Base-by-base conservation (phyloP, 2,888 invertebrate species). In the Rhagium mordax region DNA sequence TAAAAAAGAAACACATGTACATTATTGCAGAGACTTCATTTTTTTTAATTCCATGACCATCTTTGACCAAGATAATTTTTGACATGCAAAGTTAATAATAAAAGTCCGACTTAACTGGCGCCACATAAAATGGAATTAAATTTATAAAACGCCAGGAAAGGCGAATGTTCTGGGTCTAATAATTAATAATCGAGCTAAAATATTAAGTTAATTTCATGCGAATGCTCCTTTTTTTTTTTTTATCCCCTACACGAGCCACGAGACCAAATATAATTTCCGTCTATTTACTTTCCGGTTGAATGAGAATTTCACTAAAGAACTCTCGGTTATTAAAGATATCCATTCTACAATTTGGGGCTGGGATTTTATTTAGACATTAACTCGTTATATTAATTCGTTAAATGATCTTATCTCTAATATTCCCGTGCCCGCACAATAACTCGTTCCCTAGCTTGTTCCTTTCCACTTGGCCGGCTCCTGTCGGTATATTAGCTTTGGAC, bases 231-330 rank as follows among this genome's bases (percentile, higher is more conserved):
- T 41, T 41, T 15, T n/a, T n/a, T n/a, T n/a, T n/a, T n/a, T n/a
- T n/a, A n/a, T n/a, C n/a, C 41, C 41, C 2, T n/a, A n/a, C 13
- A 41, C 41, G 3, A 41, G 41, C n/a, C n/a, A n/a, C n/a, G n/a
- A n/a, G n/a, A n/a, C n/a, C 33, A 41, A 41, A 41, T 41, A n/a
- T 41, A 41, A 41, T 41, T 41, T 15, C 2, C 41, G 4, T 41
- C 13, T 41, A 41, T 41, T 41, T 41, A 41, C 41, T 41, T 41
- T 41, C 41, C 41, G n/a, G 41, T 41, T 41, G n/a, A 55, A 24
- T 55, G 55, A 55, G 18, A 55, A 55, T 55, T 55, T 55, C 18
- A 16, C 20, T 24, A 55, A 16, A 55, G 20, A 41, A 41, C 41
- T 41, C n/a, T 41, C 41, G 41, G 41, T n/a, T 41, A 41, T 41